Percentiles rank a stretch among this genome's conserved stretches.
phyloP scores from a whole-genome alignment of 2,888 invertebrate genomes.

The Luperina testacea region DNA sequence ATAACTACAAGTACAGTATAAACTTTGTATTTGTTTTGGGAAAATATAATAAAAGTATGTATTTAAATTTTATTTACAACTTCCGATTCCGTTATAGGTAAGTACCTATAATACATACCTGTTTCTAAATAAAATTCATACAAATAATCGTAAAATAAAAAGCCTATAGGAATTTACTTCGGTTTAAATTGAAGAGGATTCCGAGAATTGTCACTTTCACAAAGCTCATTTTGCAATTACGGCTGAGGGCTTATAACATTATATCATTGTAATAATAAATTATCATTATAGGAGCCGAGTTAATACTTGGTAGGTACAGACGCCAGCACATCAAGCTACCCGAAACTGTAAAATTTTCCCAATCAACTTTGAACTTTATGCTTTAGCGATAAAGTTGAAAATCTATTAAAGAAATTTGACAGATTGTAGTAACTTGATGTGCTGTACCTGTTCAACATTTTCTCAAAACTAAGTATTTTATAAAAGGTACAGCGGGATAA shows the following conservation, averaged over 20 bases:
- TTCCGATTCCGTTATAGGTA: neutral
- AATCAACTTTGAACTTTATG: too few species aligned
- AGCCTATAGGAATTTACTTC: neutral
- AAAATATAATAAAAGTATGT: neutral
- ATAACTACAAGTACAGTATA: neutral
- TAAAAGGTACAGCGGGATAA: neutral
- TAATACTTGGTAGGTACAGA: too few species aligned
- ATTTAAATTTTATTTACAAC: neutral
- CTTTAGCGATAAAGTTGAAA: too few species aligned
- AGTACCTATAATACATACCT: neutral
- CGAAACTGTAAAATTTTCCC: too few species aligned
- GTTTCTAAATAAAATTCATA: neutral
- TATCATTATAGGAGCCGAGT: neutral
- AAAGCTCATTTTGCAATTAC: constrained; percentile 1
- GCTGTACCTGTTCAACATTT: neutral
- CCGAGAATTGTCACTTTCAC: neutral
- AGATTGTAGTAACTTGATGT: too few species aligned
- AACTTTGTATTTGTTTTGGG: neutral
- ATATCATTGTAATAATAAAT: neutral
- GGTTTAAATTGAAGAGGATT: neutral
- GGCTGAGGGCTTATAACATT: neutral
- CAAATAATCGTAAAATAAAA: neutral
- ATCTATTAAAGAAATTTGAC: too few species aligned
- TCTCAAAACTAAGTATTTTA: neutral
- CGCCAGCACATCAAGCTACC: too few species aligned